Evolutionary conservation across 2,888 invertebrate genomes (phyloP), one percentile per base, ranked within the genome.

Genomic region (Cinara cedri): DNA sequence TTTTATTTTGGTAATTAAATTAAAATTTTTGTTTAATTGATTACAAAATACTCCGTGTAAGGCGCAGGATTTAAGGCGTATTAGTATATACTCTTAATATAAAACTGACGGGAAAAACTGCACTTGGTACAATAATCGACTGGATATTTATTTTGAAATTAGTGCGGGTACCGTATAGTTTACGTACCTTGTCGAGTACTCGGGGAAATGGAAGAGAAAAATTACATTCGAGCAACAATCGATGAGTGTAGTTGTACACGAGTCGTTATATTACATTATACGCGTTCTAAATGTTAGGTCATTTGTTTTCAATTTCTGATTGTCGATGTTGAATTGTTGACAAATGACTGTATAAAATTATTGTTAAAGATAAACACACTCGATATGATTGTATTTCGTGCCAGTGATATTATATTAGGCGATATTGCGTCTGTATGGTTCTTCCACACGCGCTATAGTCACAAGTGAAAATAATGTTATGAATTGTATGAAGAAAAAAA

Each of bases 261-360:
- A 21, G 6, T 4, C 9, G 8, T 55, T 24, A 55, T 16, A 42
- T 55, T 51, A 70, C 44, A 44, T n/a, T 44, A 44, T 44, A 44
- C 44, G 6, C 10, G 4, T 8, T 70, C 71, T 71, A 55, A 21
- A 60, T 44, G 46, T 49, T 19, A 24, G 72, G 60, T 74, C 74
- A 42, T 74, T 62, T 63, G 63, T 74, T 63, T 74, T 63, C 51
- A 16, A 74, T 42, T 63, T 34, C 51, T 34, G 72, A 62, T 62
- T 46, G 42, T 13, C 42, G 13, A 21, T 21, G 34, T 63, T 54
- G 63, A 74, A 8, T 21, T 21, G 34, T 63, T 54, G 63, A 74
- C 63, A 63, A 74, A 74, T 51, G 14, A 34, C 24, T 9, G 19
- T 21, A 54, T 54, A 54, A 1, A 3, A 34, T 34, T 34, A 42